Evolutionary conservation across 2,888 invertebrate species (phyloP).

Genomic region (Sympetrum striolatum): DNA sequence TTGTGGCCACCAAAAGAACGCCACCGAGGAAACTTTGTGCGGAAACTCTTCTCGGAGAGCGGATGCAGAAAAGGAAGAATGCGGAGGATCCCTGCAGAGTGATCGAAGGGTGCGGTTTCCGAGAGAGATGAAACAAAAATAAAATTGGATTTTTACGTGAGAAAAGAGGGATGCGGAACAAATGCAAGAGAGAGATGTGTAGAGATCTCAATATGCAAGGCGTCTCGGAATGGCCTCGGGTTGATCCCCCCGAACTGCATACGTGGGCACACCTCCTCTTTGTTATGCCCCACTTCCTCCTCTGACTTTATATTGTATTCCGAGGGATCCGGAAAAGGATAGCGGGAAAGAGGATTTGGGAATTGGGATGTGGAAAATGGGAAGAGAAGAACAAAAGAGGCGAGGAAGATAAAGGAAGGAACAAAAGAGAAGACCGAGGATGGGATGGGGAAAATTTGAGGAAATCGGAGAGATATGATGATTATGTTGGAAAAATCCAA

Average conservation of each 20-base stretch:
- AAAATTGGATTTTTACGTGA: background rate
- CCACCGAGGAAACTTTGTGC: background rate
- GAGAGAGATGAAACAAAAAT: background rate
- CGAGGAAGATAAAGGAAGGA: background rate
- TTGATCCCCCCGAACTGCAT: background rate
- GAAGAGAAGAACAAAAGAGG: too few relatives aligned
- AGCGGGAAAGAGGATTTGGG: background rate
- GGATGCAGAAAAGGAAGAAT: background rate
- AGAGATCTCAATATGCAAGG: conserved; percentile 21
- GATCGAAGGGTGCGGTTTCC: background rate
- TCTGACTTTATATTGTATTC: background rate
- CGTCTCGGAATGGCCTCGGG: conserved; percentile 13
- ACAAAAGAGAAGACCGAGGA: background rate
- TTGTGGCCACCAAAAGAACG: background rate
- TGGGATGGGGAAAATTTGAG: background rate
- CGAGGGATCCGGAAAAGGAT: background rate
- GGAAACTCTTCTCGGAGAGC: background rate
- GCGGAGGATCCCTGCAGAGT: background rate
- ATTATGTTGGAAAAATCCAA: background rate
- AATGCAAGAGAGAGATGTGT: background rate
- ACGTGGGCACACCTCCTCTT: background rate
- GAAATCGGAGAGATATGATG: background rate
- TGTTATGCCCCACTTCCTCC: background rate
- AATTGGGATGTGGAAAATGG: too few relatives aligned
- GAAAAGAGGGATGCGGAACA: background rate